phyloP scores from a whole-genome alignment of 2,888 invertebrate species.

The Lymantria dispar region DNA sequence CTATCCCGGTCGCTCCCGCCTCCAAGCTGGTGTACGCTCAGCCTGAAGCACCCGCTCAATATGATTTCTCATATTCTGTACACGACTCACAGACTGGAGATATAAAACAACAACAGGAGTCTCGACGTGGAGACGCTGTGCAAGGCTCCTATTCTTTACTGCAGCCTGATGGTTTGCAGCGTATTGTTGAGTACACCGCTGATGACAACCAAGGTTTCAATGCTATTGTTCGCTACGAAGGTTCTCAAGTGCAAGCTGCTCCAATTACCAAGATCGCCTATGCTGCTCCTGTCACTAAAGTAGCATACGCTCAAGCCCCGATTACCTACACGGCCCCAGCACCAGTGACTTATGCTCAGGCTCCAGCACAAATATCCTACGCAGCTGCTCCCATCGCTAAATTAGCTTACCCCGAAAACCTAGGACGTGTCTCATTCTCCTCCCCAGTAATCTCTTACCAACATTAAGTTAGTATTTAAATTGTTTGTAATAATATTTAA shows the following conservation, averaged over 20 bases:
- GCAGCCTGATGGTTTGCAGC: conserved; percentile 71
- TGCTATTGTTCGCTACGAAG: conserved; percentile 70
- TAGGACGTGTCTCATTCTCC: not conserved
- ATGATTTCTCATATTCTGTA: conserved; percentile 71
- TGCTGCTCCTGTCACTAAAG: conserved; percentile 42
- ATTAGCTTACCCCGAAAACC: conserved; percentile 27
- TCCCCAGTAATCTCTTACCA: conserved; percentile 66
- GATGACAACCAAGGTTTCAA: conserved; percentile 71
- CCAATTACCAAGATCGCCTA: conserved; percentile 43
- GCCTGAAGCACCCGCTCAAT: conserved; percentile 62
- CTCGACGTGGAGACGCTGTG: conserved; percentile 66
- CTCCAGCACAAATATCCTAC: conserved; percentile 34
- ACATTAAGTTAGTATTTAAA: conserved; percentile 47
- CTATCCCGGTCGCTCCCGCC: conserved; percentile 44
- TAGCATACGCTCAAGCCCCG: conserved; percentile 36
- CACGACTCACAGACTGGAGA: conserved; percentile 71
- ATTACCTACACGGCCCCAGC: conserved; percentile 45
- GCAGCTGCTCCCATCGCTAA: conserved; percentile 30
- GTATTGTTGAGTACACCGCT: conserved; percentile 72
- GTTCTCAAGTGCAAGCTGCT: conserved; percentile 46
- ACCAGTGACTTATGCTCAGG: conserved; percentile 31
- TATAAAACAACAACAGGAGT: conserved; percentile 72
- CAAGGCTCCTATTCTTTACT: conserved; percentile 74
- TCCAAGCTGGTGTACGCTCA: conserved; percentile 59
- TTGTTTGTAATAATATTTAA: conserved; percentile 49